phyloP scores from a whole-genome alignment of 1,140 invertebrate genomes.

The Drosophila sturtevanti region DNA sequence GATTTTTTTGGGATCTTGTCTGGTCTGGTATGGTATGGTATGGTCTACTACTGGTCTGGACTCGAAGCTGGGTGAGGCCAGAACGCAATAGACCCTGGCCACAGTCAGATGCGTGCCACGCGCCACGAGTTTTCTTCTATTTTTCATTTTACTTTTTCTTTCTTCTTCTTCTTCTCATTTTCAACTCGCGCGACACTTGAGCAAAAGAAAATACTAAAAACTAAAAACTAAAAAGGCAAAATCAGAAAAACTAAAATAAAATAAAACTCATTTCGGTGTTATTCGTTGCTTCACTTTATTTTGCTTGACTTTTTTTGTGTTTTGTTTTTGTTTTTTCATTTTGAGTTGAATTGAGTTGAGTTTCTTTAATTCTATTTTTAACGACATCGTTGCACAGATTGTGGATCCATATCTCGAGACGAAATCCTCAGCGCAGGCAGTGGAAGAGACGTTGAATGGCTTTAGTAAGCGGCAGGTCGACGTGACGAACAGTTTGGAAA shows the following conservation, averaged over 20 bases:
- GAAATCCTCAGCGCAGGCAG: slow-evolving; percentile 86
- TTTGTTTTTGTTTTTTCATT: too few relatives aligned
- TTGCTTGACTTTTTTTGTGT: neutral
- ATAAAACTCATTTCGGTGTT: slow-evolving; percentile 48
- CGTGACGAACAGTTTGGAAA: slow-evolving; percentile 88
- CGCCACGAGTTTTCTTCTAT: slow-evolving; percentile 47
- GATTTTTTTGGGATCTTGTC: slow-evolving; percentile 29
- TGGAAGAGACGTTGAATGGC: slow-evolving; percentile 88
- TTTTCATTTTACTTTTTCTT: too few relatives aligned
- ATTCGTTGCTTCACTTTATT: neutral
- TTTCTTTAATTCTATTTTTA: slow-evolving; percentile 66
- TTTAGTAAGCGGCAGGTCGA: slow-evolving; percentile 87
- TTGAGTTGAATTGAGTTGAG: slow-evolving; percentile 22
- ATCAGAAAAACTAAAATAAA: slow-evolving; percentile 34
- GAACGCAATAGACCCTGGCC: slow-evolving; percentile 68
- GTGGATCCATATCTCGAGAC: slow-evolving; percentile 90
- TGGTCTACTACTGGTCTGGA: slow-evolving; percentile 34
- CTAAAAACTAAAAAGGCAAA: slow-evolving; percentile 37
- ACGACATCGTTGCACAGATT: slow-evolving; percentile 84
- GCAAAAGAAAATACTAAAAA: slow-evolving; percentile 33
- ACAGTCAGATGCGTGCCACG: slow-evolving; percentile 73
- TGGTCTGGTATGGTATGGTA: slow-evolving; percentile 44
- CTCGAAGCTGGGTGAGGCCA: slow-evolving; percentile 39
- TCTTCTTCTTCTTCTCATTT: slow-evolving; percentile 47
- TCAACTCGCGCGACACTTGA: slow-evolving; percentile 62